These are phyloP conservation scores for Orchesellides sinensis DNA, from an alignment of 2,888 invertebrate genomes.

Conservation along the genomic window DNA sequence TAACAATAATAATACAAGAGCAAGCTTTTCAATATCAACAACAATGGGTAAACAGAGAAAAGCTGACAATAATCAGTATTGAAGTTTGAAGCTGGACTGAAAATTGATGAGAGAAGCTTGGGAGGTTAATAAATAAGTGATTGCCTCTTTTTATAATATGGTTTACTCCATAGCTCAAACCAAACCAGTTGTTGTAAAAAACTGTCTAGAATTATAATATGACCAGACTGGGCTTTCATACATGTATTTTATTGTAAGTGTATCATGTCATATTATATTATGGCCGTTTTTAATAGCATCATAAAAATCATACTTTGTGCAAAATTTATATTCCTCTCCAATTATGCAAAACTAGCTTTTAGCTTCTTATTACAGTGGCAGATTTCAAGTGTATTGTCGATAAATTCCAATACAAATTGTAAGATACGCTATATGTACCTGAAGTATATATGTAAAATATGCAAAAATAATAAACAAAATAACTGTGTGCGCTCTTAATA, in stretches of 20 bases:
- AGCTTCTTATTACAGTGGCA: background rate
- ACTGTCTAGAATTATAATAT: too few relatives aligned
- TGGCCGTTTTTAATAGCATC: conserved; percentile 28
- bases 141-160: too few relatives aligned
- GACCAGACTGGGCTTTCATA: too few relatives aligned
- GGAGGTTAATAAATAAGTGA: too few relatives aligned
- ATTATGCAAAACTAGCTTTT: conserved; percentile 1
- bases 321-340: conserved; percentile 5
- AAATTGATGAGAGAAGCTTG: too few relatives aligned
- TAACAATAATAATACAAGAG: background rate
- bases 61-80: background rate
- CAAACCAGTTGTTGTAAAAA: too few relatives aligned
- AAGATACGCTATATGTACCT: too few relatives aligned
- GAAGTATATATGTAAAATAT: background rate
- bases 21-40: background rate
- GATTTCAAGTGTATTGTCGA: background rate
- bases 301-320: conserved; percentile 10
- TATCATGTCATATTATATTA: conserved; percentile 19
- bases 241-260: background rate
- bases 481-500: too few relatives aligned
- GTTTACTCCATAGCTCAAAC: too few relatives aligned
- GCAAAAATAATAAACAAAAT: background rate
- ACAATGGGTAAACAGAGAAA: background rate
- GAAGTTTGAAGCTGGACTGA: background rate
- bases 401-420: too few relatives aligned